Base-by-base conservation (phyloP, 1,140 invertebrate species). In the Brachionus koreanus region DNA sequence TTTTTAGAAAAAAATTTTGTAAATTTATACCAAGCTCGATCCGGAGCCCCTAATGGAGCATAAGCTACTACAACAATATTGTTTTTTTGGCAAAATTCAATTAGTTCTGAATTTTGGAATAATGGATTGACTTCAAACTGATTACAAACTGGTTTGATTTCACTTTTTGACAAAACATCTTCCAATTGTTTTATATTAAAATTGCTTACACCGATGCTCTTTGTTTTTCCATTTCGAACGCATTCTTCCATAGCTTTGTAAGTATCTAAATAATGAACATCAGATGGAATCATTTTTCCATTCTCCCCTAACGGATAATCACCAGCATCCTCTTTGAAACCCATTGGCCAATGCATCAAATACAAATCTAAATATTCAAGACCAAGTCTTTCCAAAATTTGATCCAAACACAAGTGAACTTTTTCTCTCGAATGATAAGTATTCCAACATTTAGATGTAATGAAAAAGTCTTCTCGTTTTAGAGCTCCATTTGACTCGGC, bases 41-140 rank as follows among this genome's bases (percentile, higher is more conserved):
- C 79, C 10, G 79, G 79, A 25, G 57, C 63, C 2, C 79, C 79
- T 9, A 82, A 52, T 13, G 79, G 79, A 16, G 79, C 57, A 72
- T 67, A 82, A 72, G 79, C 79, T 19, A 69, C 63, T 16, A 82
- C 63, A 25, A 57, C 57, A 52, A 88, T 87, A 29, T 85, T 84
- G 43, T 87, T 85, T n/a, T 88, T 86, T 69, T 84, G 46, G 76
- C 88, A 89, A 79, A 85, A 89, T 10, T 85, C 46, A 37, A 85
- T 67, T 3, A 89, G 76, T 29, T 85, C 83, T 33, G 83, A 84
- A 13, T 87, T 89, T 83, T 88, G 86, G 65, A 88, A 87, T 83
- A 85, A 89, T 10, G 89, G 88, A 84, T 89, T 87, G 63, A 89
- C 88, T 85, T 89, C 89, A 57, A 87, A 87, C 84, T 89, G 89